Percentiles rank a stretch among this genome's conserved stretches.
Conservation (phyloP, 2,797 vertebrate species). For the Phoxinus dragarum region DNA sequence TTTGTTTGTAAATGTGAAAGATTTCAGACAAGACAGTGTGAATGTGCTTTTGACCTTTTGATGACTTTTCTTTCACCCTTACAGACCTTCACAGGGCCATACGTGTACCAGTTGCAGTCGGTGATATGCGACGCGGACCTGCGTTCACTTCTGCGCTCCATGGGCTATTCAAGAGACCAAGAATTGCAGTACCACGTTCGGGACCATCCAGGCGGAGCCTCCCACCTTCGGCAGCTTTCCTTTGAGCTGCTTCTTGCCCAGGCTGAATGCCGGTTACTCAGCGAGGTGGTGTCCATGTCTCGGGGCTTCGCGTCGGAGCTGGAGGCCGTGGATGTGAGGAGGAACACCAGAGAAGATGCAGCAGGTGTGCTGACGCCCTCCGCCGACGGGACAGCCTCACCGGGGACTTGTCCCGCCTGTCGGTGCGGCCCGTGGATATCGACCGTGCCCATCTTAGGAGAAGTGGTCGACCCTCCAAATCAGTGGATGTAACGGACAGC, state of each 20-base stretch:
- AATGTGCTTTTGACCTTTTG: neutral
- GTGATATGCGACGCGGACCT: constrained; percentile 89
- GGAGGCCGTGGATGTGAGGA: constrained; percentile 88
- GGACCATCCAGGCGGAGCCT: constrained; percentile 72
- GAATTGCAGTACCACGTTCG: constrained; percentile 80
- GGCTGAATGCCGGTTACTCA: constrained; percentile 93
- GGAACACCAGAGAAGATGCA: constrained; percentile 85
- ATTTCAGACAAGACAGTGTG: neutral
- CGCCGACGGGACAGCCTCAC: constrained; percentile 85
- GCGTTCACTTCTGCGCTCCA: constrained; percentile 86
- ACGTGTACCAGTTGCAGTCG: constrained; percentile 95
- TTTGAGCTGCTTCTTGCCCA: constrained; percentile 96
- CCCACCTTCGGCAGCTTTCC: constrained; percentile 82
- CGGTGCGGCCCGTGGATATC: constrained; percentile 87
- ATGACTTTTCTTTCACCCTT: constrained; percentile 40
- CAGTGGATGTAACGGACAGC: constrained; percentile 92
- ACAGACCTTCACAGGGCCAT: constrained; percentile 97
- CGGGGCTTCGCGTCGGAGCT: constrained; percentile 89
- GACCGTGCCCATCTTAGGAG: constrained; percentile 90
- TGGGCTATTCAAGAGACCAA: constrained; percentile 92
- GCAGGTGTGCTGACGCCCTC: constrained; percentile 88
- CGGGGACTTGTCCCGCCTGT: constrained; percentile 83
- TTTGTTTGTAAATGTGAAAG: neutral
- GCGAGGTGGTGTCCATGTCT: constrained; percentile 90
- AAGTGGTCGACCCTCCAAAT: constrained; percentile 92